Conservation (phyloP, 2,797 vertebrate species). For the Eremophila alpestris region DNA sequence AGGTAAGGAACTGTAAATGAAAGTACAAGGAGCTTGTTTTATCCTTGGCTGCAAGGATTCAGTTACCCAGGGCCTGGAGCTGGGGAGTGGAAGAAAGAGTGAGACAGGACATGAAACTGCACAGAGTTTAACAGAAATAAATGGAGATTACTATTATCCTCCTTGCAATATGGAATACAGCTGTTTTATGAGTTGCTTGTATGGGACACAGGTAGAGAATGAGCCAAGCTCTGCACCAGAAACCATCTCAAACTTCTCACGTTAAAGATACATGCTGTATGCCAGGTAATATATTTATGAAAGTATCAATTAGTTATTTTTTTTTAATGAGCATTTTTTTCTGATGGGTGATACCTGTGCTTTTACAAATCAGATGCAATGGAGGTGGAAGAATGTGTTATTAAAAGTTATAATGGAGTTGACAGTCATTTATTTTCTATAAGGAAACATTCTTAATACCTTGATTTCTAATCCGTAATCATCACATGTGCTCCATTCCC, state of each 20-base stretch:
- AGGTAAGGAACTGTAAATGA: conserved; percentile 1
- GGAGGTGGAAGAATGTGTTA: not conserved
- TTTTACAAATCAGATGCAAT: not conserved
- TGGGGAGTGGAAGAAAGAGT: not conserved
- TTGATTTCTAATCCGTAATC: not conserved
- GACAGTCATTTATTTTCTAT: not conserved
- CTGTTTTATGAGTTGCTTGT: not conserved
- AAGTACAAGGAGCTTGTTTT: not conserved
- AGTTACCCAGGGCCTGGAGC: not conserved
- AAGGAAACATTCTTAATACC: not conserved
- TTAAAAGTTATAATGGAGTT: not conserved
- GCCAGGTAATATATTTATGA: not conserved
- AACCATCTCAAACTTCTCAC: not conserved
- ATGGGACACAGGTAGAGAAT: not conserved
- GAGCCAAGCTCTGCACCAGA: not conserved
- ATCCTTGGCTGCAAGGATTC: not conserved
- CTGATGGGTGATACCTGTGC: not conserved
- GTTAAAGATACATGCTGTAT: not conserved
- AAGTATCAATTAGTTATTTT: not conserved
- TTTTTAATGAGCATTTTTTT: not conserved
- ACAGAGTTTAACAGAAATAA: not conserved
- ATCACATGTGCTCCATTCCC: not conserved
- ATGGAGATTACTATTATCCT: not conserved
- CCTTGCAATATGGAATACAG: not conserved
- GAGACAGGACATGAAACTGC: not conserved